phyloP scores from a whole-genome alignment of 2,888 invertebrate genomes.

The Noctua janthe region DNA sequence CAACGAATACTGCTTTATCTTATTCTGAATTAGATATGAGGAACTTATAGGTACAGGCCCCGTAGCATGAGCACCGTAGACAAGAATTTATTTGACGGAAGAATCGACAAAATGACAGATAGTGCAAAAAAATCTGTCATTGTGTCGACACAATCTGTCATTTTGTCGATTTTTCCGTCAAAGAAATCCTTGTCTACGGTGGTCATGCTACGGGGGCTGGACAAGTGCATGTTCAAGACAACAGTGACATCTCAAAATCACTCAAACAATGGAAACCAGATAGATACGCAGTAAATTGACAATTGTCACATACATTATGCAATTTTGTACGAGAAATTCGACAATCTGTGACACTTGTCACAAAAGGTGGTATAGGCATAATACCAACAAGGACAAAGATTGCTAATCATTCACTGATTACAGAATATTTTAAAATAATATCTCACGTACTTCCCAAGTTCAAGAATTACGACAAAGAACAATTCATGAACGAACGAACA shows the following conservation, averaged over 20 bases:
- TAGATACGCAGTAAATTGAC: not conserved
- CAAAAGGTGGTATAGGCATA: not conserved
- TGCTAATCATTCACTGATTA: constrained; percentile 44
- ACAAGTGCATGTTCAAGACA: too few relatives aligned
- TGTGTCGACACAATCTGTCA: too few relatives aligned
- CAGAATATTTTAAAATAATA: constrained; percentile 31
- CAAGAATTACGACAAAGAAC: constrained; percentile 37
- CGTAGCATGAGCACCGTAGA: too few relatives aligned
- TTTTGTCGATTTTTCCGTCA: too few relatives aligned
- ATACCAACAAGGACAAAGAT: constrained; percentile 44
- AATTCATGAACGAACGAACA: constrained; percentile 36
- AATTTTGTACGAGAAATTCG: not conserved
- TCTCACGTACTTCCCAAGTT: constrained; percentile 43
- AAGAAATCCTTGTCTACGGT: too few relatives aligned
- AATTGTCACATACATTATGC: not conserved
- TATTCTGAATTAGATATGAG: not conserved
- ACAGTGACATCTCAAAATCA: not conserved
- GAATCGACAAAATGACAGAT: too few relatives aligned
- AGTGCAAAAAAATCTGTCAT: too few relatives aligned
- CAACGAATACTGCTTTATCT: not conserved
- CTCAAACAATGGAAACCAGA: not conserved
- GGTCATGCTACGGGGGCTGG: too few relatives aligned
- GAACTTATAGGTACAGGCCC: not conserved
- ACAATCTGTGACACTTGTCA: constrained; percentile 14
- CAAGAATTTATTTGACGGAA: too few relatives aligned